phyloP scores from a whole-genome alignment of 2,113 vertebrate genomes.

The Rattus rattus region DNA sequence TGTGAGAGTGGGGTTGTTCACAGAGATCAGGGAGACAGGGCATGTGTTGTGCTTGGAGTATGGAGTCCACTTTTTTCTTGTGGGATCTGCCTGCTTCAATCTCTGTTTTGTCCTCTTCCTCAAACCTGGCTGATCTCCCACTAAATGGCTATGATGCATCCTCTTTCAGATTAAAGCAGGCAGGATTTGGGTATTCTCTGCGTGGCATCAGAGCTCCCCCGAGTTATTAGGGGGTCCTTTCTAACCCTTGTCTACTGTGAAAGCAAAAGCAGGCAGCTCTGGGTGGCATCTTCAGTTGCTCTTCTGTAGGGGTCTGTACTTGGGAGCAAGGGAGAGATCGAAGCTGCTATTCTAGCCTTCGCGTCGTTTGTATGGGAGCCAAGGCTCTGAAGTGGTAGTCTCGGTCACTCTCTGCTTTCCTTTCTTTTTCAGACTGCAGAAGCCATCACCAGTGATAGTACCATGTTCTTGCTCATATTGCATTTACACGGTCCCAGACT shows the following conservation, averaged over 20 bases:
- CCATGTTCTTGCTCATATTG: neutral
- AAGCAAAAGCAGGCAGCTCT: slow-evolving; percentile 18
- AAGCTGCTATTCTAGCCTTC: neutral
- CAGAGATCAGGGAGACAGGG: neutral
- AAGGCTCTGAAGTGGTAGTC: neutral
- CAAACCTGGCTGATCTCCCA: neutral
- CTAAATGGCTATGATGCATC: neutral
- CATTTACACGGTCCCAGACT: neutral
- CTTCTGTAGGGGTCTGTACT: neutral
- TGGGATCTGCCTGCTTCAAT: neutral
- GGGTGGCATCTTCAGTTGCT: neutral
- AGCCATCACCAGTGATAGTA: neutral
- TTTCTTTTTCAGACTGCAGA: neutral
- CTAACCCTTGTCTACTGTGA: neutral
- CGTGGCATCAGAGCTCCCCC: neutral
- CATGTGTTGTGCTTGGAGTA: neutral
- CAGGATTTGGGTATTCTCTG: neutral
- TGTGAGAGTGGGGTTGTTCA: neutral
- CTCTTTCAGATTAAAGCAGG: neutral
- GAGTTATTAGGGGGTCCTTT: neutral
- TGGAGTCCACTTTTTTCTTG: neutral
- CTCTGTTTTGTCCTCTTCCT: neutral
- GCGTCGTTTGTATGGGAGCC: neutral
- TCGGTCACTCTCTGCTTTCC: neutral
- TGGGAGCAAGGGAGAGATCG: neutral